phyloP scores from a whole-genome alignment of 1,140 invertebrate genomes.

The Panagrolaimus sp. region DNA sequence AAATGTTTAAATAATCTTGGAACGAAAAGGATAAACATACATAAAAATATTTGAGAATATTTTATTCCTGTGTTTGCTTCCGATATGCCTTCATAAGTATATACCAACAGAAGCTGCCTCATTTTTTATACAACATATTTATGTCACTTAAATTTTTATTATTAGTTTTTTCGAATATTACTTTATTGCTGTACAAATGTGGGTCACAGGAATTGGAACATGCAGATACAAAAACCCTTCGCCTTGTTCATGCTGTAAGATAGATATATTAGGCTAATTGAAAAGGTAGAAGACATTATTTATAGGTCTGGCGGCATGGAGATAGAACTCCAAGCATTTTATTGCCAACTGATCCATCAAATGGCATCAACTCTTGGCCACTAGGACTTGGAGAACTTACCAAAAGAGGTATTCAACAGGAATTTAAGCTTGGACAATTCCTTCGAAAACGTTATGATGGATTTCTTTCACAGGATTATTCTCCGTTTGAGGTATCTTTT shows the following conservation, averaged over 20 bases:
- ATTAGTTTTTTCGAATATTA: not conserved
- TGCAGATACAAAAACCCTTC: not conserved
- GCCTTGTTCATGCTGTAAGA: slow-evolving; percentile 9
- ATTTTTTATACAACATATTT: not conserved
- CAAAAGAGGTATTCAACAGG: slow-evolving; percentile 38
- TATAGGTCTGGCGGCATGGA: slow-evolving; percentile 54
- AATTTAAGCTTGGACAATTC: slow-evolving; percentile 48
- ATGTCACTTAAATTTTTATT: not conserved
- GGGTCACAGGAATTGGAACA: not conserved
- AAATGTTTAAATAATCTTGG: too few relatives aligned
- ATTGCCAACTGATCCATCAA: slow-evolving; percentile 41
- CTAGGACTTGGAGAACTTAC: slow-evolving; percentile 53
- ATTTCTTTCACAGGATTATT: slow-evolving; percentile 45
- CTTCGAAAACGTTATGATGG: slow-evolving; percentile 46
- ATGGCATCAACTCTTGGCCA: slow-evolving; percentile 38
- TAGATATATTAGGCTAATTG: not conserved
- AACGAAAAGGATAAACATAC: too few relatives aligned
- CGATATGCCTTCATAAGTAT: not conserved
- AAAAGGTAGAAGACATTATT: not conserved
- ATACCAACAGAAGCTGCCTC: not conserved
- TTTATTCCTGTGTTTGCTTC: too few relatives aligned
- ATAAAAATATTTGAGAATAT: too few relatives aligned
- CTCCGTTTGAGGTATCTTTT: slow-evolving; percentile 36
- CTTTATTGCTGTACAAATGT: too few relatives aligned
- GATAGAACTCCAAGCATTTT: slow-evolving; percentile 46